Percentiles rank a stretch among this genome's conserved stretches.
phyloP scores from a whole-genome alignment of 2,113 vertebrate genomes.

The Eurypyga helias region DNA sequence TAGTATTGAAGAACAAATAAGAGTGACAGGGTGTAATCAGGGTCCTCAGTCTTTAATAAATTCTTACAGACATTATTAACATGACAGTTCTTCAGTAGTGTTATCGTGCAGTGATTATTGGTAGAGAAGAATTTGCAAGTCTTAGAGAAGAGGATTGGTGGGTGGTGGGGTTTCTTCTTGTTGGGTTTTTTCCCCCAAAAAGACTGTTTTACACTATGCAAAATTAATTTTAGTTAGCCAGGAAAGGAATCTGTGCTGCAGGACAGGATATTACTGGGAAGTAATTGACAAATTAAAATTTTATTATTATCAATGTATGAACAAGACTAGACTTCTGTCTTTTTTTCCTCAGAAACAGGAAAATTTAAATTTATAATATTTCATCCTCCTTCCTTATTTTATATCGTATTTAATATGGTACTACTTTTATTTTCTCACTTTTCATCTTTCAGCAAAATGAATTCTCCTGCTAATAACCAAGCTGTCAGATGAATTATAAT shows the following conservation, averaged over 20 bases:
- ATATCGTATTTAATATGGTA: neutral
- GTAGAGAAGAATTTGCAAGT: neutral
- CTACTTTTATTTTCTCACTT: neutral
- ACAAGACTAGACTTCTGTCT: neutral
- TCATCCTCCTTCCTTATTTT: neutral
- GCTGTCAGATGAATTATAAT: neutral
- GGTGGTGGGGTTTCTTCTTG: neutral
- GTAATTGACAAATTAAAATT: slow-evolving; percentile 11
- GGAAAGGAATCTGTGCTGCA: neutral
- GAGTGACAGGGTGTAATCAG: neutral
- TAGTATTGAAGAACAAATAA: neutral
- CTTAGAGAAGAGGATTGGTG: neutral
- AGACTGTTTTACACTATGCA: neutral
- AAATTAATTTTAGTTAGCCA: neutral
- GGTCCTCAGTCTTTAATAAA: neutral
- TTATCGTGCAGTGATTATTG: neutral
- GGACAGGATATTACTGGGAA: neutral
- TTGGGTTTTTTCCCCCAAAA: neutral
- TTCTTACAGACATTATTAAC: neutral
- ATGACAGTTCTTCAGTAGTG: neutral
- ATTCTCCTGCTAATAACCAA: neutral
- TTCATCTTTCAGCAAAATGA: neutral
- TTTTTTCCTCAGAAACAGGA: neutral
- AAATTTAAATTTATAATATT: neutral
- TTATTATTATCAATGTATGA: neutral